Base-by-base conservation (phyloP, 2,113 vertebrate species). In the Gorsachius goisagi region DNA sequence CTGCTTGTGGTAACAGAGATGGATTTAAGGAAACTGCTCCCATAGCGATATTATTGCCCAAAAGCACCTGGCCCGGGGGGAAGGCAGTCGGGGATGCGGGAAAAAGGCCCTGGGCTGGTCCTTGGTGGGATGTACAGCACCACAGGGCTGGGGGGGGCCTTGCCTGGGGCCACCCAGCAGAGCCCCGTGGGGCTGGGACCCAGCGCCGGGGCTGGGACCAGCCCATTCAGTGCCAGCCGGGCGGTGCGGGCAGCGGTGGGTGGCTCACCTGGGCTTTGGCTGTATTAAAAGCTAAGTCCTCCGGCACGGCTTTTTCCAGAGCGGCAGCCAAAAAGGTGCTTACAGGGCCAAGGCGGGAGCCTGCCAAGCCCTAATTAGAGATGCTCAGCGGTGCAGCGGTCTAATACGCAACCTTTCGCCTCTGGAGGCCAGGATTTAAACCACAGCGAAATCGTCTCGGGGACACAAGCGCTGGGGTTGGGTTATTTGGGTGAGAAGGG, bases 1-100 rank as follows among this genome's bases (percentile, higher is more conserved):
- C 96, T 89, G 97, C 97, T 97, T 96, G 95, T 3, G n/a, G 89
- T 90, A 96, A 97, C 93, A 33, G 90, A 96, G 96, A 86, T 92
- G 97, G 97, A 93, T 94, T 97, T 96, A 93, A 87, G 76, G 95
- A 95, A 96, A 94, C 73, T 67, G 88, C 92, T 96, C 93, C 92
- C 86, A 27, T 17, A 47, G 83, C 3, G 77, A 94, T 94, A 88
- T 84, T 90, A 95, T 84, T 88, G 85, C 85, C 76, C 73, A 39
- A 94, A 90, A 73, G 23, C 88, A 67, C 23, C 72, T 15, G 6
- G 21, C 33, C 30, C 6, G 2, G 9, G n/a, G n/a, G 68, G 52
- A 50, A 35, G 50, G n/a, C 5, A 1, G 5, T 10, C 2, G 3
- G 50, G 53, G 22, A 47, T 9, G 37, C 5, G 3, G 47, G 76